Evolutionary conservation across 2,888 invertebrate genomes (phyloP).

Genomic region (Drosophila percnosoma): DNA sequence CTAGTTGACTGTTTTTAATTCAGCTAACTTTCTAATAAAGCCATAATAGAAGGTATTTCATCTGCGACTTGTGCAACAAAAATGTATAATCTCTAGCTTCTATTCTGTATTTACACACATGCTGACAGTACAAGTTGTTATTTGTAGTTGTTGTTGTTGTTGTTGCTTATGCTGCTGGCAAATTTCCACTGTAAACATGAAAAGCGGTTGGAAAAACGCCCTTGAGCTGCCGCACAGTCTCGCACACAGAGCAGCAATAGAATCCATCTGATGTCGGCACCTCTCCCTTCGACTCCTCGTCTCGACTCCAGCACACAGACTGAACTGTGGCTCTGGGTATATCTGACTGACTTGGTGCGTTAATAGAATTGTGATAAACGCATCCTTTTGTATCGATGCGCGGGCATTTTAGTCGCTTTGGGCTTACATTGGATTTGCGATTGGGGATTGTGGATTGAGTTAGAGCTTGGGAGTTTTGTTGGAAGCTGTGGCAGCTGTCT

Average conservation of each 20-base stretch:
- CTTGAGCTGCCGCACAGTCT: constrained; percentile 37
- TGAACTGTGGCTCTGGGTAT: constrained; percentile 2
- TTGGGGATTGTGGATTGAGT: constrained; percentile 13
- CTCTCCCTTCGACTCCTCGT: background rate
- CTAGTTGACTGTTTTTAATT: background rate
- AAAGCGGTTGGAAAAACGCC: constrained; percentile 68
- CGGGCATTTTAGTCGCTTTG: constrained; percentile 56
- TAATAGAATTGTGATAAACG: constrained; percentile 78
- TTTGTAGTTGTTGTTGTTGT: constrained; percentile 32
- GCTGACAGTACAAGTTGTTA: constrained; percentile 40
- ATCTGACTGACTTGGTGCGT: constrained; percentile 54
- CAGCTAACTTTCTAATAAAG: background rate
- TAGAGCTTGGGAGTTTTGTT: constrained; percentile 23
- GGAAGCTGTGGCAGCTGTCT: constrained; percentile 29
- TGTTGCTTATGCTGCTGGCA: constrained; percentile 42
- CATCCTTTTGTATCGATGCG: constrained; percentile 77
- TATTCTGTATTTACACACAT: constrained; percentile 34
- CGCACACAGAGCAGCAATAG: constrained; percentile 6
- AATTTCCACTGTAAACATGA: constrained; percentile 75
- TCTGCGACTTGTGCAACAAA: constrained; percentile 5
- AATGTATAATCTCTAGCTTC: background rate
- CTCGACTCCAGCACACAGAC: background rate
- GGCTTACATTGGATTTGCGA: constrained; percentile 59
- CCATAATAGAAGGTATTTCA: constrained; percentile 20
- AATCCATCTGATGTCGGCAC: constrained; percentile 4